These are phyloP conservation scores for Atlantisia rogersi DNA, from an alignment of 2,113 vertebrate genomes.

Conservation along the genomic window DNA sequence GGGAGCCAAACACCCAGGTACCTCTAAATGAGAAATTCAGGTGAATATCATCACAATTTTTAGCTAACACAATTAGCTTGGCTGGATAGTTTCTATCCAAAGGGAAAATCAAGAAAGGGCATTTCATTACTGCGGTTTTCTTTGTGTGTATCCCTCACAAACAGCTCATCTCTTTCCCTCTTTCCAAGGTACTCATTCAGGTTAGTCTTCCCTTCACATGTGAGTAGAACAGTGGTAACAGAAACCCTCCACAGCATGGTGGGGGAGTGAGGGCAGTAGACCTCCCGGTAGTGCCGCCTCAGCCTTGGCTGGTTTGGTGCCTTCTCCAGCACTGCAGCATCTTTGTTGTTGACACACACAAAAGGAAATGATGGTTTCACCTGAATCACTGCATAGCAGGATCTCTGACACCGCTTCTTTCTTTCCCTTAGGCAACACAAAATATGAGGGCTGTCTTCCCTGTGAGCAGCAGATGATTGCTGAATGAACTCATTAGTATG, in stretches of 20 bases:
- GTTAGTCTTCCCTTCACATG: neutral
- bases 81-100: neutral
- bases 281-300: too few relatives aligned
- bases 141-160: neutral
- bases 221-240: neutral
- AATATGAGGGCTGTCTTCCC: neutral
- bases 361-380: neutral
- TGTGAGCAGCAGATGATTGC: neutral
- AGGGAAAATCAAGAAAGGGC: neutral
- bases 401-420: neutral
- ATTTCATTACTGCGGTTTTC: neutral
- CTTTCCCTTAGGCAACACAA: neutral
- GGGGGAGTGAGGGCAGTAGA: neutral
- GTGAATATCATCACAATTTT: neutral
- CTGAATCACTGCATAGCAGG: neutral
- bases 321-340: neutral
- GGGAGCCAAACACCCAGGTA: neutral
- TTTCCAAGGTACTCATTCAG: accelerated
- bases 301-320: neutral
- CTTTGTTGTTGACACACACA: neutral
- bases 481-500: neutral
- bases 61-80: neutral
- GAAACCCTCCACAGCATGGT: neutral
- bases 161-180: neutral
- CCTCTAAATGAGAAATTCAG: neutral